Evolutionary conservation across 2,888 invertebrate genomes (phyloP).

Genomic region (Thera obeliscata): DNA sequence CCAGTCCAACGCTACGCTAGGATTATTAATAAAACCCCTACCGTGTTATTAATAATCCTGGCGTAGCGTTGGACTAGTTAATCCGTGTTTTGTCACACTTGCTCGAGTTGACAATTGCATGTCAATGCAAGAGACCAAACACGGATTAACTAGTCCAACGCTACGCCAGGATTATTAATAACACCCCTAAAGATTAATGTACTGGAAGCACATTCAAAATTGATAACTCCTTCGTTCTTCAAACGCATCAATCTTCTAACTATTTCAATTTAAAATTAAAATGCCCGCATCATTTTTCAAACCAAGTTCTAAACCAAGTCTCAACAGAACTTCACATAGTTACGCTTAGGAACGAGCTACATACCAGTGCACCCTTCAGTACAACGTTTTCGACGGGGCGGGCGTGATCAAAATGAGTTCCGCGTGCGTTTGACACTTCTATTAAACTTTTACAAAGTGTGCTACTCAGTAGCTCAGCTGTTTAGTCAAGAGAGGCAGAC

Average conservation of each 20-base stretch:
- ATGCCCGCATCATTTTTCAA: conserved; percentile 50
- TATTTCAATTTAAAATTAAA: conserved; percentile 49
- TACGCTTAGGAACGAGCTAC: conserved; percentile 20
- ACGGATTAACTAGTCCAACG: too few species aligned
- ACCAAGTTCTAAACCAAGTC: conserved; percentile 45
- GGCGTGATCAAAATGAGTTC: not conserved
- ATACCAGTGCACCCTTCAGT: conserved; percentile 3
- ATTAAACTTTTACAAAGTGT: not conserved
- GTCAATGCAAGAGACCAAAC: too few species aligned
- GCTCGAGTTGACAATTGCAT: too few species aligned
- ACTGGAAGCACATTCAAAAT: not conserved
- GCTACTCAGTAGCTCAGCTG: too few species aligned
- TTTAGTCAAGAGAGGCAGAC: too few species aligned
- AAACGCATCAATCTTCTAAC: conserved; percentile 42
- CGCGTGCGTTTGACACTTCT: not conserved
- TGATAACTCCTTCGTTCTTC: conserved; percentile 14
- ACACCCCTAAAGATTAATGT: not conserved
- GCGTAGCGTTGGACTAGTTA: too few species aligned
- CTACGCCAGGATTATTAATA: too few species aligned
- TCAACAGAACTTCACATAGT: conserved; percentile 49
- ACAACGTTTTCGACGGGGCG: not conserved
- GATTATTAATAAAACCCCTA: too few species aligned
- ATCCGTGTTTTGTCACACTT: too few species aligned
- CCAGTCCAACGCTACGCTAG: too few species aligned
- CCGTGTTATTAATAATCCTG: too few species aligned